phyloP scores from a whole-genome alignment of 2,113 vertebrate genomes.

The Cyprinodon brontotheroides region DNA sequence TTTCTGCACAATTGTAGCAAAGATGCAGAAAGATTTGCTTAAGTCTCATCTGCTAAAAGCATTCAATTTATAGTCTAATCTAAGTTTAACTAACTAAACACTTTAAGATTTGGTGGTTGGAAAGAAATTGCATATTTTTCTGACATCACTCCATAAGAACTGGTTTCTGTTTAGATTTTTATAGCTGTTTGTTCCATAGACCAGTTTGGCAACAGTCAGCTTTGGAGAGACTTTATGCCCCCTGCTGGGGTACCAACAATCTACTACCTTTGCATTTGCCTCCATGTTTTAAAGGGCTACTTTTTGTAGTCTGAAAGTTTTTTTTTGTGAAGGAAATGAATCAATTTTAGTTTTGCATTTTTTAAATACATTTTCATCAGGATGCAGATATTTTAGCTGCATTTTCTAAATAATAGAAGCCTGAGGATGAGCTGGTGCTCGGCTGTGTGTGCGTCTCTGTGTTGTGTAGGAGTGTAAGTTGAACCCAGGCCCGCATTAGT shows the following conservation, averaged over 20 bases:
- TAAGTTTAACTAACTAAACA: no score
- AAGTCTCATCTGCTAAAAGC: no score
- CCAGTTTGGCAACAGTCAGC: background rate
- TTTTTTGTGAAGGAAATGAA: background rate
- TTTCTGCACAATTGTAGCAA: no score
- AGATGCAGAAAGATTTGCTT: no score
- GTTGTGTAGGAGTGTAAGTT: constrained; percentile 40
- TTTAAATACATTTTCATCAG: background rate
- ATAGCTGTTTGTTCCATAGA: no score
- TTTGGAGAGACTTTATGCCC: background rate
- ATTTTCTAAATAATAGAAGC: background rate
- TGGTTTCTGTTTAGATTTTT: no score
- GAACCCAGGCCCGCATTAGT: constrained; percentile 23
- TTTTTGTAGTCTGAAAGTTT: background rate
- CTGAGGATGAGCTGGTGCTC: constrained; percentile 8
- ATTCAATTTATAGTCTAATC: no score
- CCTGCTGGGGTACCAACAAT: background rate
- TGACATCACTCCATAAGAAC: no score
- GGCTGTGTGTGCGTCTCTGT: constrained; percentile 1
- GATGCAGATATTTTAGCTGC: background rate
- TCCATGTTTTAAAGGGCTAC: background rate
- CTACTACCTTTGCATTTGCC: background rate
- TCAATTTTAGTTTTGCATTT: background rate
- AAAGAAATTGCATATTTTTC: no score
- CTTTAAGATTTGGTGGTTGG: no score